Conservation (phyloP, 2,888 invertebrate genomes). For the Tetragonisca angustula region DNA sequence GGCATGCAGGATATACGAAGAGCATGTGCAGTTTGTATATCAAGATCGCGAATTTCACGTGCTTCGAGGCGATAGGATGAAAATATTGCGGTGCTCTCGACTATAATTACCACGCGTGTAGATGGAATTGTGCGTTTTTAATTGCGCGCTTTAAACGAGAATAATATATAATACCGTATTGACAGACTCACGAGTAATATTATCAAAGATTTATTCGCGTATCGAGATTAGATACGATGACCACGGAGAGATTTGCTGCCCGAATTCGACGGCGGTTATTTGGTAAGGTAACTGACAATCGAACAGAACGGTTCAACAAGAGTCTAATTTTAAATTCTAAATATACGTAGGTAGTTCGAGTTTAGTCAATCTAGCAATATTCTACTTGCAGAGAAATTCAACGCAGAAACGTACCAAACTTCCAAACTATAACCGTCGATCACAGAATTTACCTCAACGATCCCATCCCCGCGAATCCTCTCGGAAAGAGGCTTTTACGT, state of each 20-base stretch:
- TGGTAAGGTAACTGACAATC: neutral
- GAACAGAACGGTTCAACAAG: neutral
- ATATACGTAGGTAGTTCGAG: neutral
- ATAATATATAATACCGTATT: neutral
- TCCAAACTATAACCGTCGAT: slow-evolving; percentile 8
- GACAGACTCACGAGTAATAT: too few relatives aligned
- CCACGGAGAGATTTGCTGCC: neutral
- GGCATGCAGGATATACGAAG: slow-evolving; percentile 24
- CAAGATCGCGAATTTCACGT: slow-evolving; percentile 52
- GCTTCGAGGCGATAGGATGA: slow-evolving; percentile 66
- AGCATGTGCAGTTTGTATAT: slow-evolving; percentile 37
- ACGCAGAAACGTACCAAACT: neutral
- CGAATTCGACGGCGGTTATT: neutral
- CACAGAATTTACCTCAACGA: neutral
- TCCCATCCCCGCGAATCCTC: neutral
- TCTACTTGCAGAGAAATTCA: neutral
- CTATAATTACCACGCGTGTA: slow-evolving; percentile 72
- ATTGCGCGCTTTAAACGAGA: slow-evolving; percentile 60
- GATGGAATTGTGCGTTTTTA: slow-evolving; percentile 70
- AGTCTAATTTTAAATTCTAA: slow-evolving; percentile 8
- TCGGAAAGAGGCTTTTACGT: neutral
- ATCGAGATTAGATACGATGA: neutral
- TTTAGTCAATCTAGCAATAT: neutral
- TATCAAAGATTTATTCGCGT: neutral
- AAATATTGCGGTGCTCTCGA: slow-evolving; percentile 60